Conservation (phyloP, 1,140 invertebrate species). For the Sogatella furcifera region DNA sequence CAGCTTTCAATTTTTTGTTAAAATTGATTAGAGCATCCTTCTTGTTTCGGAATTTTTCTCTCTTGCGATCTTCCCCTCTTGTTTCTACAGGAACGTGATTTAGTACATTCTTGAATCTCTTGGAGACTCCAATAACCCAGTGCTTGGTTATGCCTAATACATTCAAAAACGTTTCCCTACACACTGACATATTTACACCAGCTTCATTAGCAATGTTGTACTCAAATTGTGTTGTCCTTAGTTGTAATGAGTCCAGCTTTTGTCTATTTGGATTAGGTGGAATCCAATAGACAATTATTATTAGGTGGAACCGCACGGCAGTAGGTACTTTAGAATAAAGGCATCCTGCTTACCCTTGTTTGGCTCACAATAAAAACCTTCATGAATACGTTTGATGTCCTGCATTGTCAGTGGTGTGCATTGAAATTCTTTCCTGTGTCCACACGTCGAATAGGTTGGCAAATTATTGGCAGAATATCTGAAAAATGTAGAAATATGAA, state of each 20-base stretch:
- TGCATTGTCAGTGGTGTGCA: too few relatives aligned
- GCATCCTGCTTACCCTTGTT: too few relatives aligned
- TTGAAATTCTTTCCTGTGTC: too few relatives aligned
- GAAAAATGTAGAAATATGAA: too few relatives aligned
- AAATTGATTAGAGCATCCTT: neutral
- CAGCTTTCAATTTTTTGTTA: neutral
- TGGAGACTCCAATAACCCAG: neutral
- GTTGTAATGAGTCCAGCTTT: neutral
- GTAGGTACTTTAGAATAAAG: too few relatives aligned
- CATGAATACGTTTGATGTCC: too few relatives aligned
- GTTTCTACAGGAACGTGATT: neutral
- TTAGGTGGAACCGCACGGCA: too few relatives aligned
- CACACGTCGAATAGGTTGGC: too few relatives aligned
- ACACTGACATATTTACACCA: neutral
- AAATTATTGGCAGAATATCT: too few relatives aligned
- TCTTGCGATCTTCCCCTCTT: neutral
- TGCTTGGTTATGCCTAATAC: neutral
- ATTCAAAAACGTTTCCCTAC: neutral
- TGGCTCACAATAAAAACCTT: too few relatives aligned
- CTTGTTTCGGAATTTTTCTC: neutral
- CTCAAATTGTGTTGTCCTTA: neutral
- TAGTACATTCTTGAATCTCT: neutral
- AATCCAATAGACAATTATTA: too few relatives aligned
- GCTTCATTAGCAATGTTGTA: neutral
- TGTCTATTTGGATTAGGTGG: too few relatives aligned